A percentile compares a stretch with the other conserved stretches of the same genome.
These are phyloP conservation scores for Calephelis nemesis DNA, from an alignment of 1,140 invertebrate species.

Conservation along the genomic window DNA sequence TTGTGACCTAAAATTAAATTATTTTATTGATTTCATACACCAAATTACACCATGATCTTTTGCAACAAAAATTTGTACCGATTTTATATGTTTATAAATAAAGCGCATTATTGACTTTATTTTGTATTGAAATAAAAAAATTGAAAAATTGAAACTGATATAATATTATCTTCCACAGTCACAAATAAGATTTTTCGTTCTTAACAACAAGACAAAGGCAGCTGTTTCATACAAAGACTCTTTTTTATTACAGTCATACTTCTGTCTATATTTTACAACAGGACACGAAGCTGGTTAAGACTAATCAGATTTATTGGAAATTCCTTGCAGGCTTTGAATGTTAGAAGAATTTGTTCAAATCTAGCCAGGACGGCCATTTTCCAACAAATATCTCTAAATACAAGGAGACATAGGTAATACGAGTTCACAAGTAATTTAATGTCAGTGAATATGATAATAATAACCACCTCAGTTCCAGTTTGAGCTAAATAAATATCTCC, in stretches of 20 bases:
- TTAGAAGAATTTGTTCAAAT: background rate
- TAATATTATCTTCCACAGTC: background rate
- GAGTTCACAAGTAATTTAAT: conserved; percentile 30
- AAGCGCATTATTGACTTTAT: too few species aligned
- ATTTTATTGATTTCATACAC: too few species aligned
- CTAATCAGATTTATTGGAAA: background rate
- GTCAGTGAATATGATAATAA: conserved; percentile 25
- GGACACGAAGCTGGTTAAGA: background rate
- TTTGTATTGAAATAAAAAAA: too few species aligned
- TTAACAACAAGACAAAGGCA: conserved; percentile 14
- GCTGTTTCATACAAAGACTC: conserved; percentile 11
- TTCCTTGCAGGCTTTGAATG: background rate
- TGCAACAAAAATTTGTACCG: too few species aligned
- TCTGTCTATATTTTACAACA: background rate
- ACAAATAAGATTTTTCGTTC: background rate
- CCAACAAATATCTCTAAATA: conserved; percentile 38
- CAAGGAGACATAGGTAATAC: conserved; percentile 37
- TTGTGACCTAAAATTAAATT: too few species aligned
- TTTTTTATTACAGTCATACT: conserved; percentile 9
- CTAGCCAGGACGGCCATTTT: conserved; percentile 54
- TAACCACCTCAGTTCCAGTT: conserved; percentile 10
- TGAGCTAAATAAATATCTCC: conserved; percentile 97
- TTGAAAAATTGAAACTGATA: background rate
- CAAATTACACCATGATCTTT: too few species aligned
- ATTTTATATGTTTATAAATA: too few species aligned